Evolutionary conservation across 2,797 vertebrate genomes (phyloP).

Genomic region (Sebastes iracundus): DNA sequence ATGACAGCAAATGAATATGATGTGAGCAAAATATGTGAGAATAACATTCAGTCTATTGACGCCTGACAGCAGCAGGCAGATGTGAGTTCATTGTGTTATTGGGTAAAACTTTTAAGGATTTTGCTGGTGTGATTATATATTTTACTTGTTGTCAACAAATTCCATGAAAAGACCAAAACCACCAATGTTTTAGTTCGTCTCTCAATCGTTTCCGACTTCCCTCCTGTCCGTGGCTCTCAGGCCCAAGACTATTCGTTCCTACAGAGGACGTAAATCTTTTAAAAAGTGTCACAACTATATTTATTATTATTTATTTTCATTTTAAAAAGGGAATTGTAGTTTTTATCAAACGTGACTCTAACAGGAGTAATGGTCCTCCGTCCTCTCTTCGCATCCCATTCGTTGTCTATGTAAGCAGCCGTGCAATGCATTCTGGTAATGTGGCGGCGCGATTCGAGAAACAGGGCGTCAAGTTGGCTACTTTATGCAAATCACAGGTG

Average conservation of each 20-base stretch:
- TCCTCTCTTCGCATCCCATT: too few species aligned
- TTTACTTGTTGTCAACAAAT: background rate
- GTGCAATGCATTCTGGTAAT: too few species aligned
- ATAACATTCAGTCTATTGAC: background rate
- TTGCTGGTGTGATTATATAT: background rate
- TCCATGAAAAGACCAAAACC: background rate
- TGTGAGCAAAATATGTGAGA: background rate
- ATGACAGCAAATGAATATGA: background rate
- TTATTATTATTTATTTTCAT: background rate
- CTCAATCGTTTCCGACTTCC: background rate
- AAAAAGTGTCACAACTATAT: background rate
- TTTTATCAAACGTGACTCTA: background rate
- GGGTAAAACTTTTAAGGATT: background rate
- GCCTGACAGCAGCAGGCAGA: background rate
- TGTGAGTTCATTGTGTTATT: background rate
- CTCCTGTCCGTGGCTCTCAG: background rate
- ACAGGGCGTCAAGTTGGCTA: too few species aligned
- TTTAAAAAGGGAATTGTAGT: background rate
- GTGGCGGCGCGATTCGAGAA: too few species aligned
- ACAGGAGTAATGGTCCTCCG: background rate
- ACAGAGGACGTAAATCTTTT: background rate
- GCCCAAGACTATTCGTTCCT: background rate
- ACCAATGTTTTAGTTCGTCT: background rate
- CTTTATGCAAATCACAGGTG: too few species aligned
- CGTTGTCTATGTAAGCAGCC: too few species aligned